Evolutionary conservation across 2,113 vertebrate genomes (phyloP).

Genomic region (Muscicapa adusta): DNA sequence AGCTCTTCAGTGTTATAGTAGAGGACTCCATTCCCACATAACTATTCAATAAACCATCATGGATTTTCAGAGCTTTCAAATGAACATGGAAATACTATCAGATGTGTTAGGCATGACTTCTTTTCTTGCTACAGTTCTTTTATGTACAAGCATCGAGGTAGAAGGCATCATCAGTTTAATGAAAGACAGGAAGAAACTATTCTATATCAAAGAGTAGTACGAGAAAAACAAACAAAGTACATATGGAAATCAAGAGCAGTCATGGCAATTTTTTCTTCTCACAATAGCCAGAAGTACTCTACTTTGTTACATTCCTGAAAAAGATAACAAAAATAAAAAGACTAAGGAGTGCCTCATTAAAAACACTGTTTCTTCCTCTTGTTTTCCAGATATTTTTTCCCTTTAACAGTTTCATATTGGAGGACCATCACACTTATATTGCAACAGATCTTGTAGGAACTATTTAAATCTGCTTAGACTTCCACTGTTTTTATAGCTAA

Average conservation of each 20-base stretch:
- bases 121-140: constrained; percentile 29
- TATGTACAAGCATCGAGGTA: background rate
- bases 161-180: constrained; percentile 32
- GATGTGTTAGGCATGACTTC: constrained; percentile 40
- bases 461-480: background rate
- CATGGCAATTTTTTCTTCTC: background rate
- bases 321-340: background rate
- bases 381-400: background rate
- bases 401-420: background rate
- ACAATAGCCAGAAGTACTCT: constrained; percentile 9
- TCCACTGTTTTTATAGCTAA: background rate
- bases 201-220: constrained; percentile 39
- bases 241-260: constrained; percentile 34
- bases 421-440: background rate
- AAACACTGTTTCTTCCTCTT: background rate
- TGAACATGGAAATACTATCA: constrained; percentile 9
- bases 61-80: constrained; percentile 16
- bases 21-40: background rate
- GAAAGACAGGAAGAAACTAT: constrained; percentile 56
- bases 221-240: constrained; percentile 41
- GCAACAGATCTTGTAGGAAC: background rate
- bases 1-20: constrained; percentile 9
- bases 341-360: background rate
- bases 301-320: background rate
- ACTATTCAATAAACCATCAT: constrained; percentile 23